Evolutionary conservation across 2,113 vertebrate genomes (phyloP).

Genomic region (Campylorhamphus procurvoides): DNA sequence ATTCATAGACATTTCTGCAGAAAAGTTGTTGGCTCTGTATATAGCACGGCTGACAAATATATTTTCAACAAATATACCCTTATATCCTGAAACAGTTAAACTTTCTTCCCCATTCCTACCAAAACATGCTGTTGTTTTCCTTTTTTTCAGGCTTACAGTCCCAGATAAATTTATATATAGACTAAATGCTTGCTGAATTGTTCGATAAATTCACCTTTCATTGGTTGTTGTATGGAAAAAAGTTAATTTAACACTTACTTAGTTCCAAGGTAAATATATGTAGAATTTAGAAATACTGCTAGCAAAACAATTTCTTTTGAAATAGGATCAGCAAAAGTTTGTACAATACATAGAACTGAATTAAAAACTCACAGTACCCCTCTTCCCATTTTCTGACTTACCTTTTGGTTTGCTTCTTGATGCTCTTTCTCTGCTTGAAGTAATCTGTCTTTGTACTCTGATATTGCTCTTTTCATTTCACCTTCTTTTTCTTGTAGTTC

Average conservation of each 20-base stretch:
- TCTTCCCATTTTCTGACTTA: slow-evolving; percentile 9
- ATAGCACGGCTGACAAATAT: background rate
- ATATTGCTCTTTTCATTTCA: slow-evolving; percentile 65
- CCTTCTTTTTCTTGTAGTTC: slow-evolving; percentile 50
- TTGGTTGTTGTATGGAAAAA: background rate
- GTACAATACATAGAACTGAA: background rate
- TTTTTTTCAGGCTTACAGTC: background rate
- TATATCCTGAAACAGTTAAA: background rate
- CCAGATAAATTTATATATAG: background rate
- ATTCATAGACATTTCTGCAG: background rate
- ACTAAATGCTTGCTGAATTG: background rate
- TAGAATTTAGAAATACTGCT: background rate
- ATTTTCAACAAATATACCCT: background rate
- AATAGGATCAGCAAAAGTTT: background rate
- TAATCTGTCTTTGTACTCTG: slow-evolving; percentile 53
- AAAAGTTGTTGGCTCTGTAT: background rate
- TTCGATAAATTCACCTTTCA: background rate
- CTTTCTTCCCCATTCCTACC: background rate
- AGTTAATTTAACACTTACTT: background rate
- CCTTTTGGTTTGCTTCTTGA: slow-evolving; percentile 45
- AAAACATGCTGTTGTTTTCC: background rate
- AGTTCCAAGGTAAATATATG: background rate
- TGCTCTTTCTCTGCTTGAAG: slow-evolving; percentile 47
- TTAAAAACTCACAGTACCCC: background rate
- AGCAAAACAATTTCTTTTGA: background rate